A percentile compares a stretch with the other conserved stretches of the same genome.
phyloP scores from a whole-genome alignment of 2,888 invertebrate species.

The Nomada ruficornis region DNA sequence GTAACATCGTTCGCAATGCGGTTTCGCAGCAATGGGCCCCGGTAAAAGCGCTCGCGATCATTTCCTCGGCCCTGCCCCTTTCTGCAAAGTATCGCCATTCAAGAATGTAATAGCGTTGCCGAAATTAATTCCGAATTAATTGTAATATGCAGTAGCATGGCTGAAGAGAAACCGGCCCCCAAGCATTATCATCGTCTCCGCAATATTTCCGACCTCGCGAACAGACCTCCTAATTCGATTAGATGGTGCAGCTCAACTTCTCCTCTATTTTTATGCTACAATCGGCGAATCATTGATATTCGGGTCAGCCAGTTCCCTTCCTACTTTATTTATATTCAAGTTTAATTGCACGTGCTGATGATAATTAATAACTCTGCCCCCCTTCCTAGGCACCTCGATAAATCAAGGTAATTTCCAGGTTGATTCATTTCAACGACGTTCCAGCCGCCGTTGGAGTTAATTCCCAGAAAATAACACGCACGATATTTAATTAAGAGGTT shows the following conservation, averaged over 20 bases:
- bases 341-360: conserved; percentile 30
- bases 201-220: not conserved
- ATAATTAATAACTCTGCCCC: conserved; percentile 36
- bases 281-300: not conserved
- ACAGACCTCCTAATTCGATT: too few species aligned
- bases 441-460: conserved; percentile 26
- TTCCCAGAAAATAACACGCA: conserved; percentile 33
- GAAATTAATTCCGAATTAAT: conserved; percentile 53
- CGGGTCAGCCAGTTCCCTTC: not conserved
- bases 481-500: conserved; percentile 27
- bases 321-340: conserved; percentile 11
- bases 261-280: too few species aligned
- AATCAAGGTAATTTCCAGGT: conserved; percentile 36
- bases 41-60: conserved; percentile 43
- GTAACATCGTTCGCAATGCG: conserved; percentile 30
- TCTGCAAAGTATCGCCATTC: conserved; percentile 23
- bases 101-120: conserved; percentile 20
- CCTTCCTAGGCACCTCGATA: not conserved
- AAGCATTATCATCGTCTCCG: not conserved
- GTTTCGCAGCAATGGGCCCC: conserved; percentile 31
- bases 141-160: conserved; percentile 25
- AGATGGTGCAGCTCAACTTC: too few species aligned
- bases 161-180: not conserved
- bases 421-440: conserved; percentile 32
- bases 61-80: not conserved